Conservation (phyloP, 2,113 vertebrate genomes). For the Psophia crepitans region DNA sequence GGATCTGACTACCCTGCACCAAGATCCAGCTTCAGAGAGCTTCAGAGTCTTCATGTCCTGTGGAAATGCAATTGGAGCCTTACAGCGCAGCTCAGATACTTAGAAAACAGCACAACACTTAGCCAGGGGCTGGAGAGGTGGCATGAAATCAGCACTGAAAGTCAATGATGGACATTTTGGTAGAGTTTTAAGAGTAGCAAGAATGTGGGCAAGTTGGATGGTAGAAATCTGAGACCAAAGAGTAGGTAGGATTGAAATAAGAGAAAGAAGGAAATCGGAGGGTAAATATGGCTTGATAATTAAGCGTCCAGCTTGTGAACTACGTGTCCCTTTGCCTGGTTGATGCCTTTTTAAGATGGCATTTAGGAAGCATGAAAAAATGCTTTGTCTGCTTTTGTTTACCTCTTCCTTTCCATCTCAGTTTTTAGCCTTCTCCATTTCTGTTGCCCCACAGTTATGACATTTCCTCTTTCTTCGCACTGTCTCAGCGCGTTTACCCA, state of each 20-base stretch:
- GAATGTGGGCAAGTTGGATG: rapidly evolving
- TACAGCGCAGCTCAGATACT: not conserved
- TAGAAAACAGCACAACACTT: not conserved
- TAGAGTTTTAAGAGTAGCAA: not conserved
- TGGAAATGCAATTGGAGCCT: not conserved
- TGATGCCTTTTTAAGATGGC: not conserved
- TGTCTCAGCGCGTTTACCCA: not conserved
- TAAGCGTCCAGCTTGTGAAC: not conserved
- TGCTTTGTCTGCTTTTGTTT: not conserved
- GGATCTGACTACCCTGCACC: not conserved
- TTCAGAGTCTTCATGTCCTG: not conserved
- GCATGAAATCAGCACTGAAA: not conserved
- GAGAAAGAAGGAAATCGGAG: not conserved
- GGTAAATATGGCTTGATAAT: not conserved
- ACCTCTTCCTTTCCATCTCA: not conserved
- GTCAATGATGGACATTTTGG: not conserved
- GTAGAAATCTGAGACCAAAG: not conserved
- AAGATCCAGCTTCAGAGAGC: not conserved
- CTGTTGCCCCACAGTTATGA: not conserved
- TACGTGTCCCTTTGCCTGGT: not conserved
- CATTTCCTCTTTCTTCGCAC: conserved; percentile 26
- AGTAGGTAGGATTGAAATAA: not conserved
- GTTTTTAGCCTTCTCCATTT: conserved; percentile 7
- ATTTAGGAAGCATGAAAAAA: not conserved
- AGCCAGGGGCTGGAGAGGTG: not conserved